Percentiles rank a stretch among this genome's conserved stretches.
Evolutionary conservation across 2,113 vertebrate species (phyloP).

Genomic region (Hipposideros armiger): DNA sequence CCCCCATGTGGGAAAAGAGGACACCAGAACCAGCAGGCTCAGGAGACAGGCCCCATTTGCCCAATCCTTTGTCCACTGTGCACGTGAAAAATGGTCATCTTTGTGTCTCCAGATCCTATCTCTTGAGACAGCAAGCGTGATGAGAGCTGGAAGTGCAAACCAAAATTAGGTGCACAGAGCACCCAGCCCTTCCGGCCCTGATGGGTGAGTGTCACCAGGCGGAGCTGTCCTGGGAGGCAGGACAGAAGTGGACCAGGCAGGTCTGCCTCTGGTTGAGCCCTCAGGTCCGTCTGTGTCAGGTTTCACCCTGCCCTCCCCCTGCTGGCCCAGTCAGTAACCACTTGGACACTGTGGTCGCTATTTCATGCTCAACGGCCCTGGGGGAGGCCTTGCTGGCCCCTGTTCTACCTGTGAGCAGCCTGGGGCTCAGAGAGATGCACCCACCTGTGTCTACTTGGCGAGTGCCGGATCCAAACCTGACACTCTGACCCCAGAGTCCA

Average conservation of each 20-base stretch:
- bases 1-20: no score
- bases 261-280: no score
- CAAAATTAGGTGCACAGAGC: no score
- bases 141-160: background rate
- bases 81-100: accelerated
- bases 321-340: background rate
- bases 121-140: accelerated
- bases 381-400: background rate
- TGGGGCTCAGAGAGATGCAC: background rate
- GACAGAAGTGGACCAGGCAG: accelerated
- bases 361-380: accelerated
- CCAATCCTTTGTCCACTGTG: accelerated
- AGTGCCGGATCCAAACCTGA: no score
- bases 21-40: background rate
- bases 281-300: background rate
- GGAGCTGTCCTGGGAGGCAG: background rate
- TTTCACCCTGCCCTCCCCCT: background rate
- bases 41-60: background rate
- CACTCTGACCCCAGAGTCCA: background rate
- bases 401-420: background rate
- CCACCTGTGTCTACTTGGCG: accelerated
- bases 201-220: no score
- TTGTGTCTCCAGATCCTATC: background rate
- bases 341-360: accelerated
- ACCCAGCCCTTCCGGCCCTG: no score